Base-by-base conservation (phyloP, 30 jellyfish, hydroid and myxozoan genomes). In the Sanderia malayensis region DNA sequence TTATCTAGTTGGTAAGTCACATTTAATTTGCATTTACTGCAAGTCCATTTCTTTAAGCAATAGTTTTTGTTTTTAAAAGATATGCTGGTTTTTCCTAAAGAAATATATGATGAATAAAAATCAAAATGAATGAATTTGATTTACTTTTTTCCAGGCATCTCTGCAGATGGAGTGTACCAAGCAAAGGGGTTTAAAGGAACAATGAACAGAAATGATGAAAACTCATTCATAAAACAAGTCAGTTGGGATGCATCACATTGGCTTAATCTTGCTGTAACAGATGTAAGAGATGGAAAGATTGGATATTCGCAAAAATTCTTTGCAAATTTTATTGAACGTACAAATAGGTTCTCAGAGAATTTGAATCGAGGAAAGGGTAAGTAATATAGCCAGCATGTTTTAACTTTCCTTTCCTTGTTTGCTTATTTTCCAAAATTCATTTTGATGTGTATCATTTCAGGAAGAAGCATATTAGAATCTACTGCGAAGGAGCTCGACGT, bases 111-210 rank as follows among this genome's bases (percentile, higher is more conserved):
- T 6, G 8, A 6, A 6, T 41, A 15, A 15, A 15, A 8, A 6
- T 6, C 55, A 41, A 41, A 41, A 41, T 15, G 15, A 41, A 8
- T 41, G 11, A 6, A 6, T 41, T 41, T 41, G 55, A 41, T 15
- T 57, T 23, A 1, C 0, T 0, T 57, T 9, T 57, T 57, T 57
- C 69, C 69, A 57, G 69, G 69, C 18, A 57, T 57, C 18, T 57
- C 69, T 57, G 69, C 69, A 57, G 69, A 57, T 57, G 69, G 69
- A 13, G 69, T 57, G 18, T 57, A 57, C 69, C 69, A 57, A 30
- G 69, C 69, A 25, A 57, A 57, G 31, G 69, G 69, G 18, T 57
- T 57, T 57, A 25, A 57, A 57, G 69, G 30, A 57, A 57, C 69
- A 57, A 57, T 57, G 18, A 57, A 41, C 15, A 15, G 55, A 6